phyloP scores from a whole-genome alignment of 2,797 vertebrate genomes.

The Chelon auratus region DNA sequence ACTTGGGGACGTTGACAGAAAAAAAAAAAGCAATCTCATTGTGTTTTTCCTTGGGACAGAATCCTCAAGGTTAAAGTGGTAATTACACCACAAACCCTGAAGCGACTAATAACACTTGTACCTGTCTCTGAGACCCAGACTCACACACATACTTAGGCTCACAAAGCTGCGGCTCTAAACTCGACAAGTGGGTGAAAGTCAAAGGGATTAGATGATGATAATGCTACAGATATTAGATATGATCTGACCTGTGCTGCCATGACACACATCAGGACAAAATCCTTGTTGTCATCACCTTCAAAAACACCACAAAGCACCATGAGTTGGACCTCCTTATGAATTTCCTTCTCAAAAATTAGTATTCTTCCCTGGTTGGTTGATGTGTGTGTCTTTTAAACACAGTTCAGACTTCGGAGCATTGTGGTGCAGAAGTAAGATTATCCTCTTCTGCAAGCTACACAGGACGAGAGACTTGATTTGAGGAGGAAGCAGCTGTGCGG shows the following conservation, averaged over 20 bases:
- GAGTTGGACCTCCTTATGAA: constrained; percentile 7
- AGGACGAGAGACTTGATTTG: constrained; percentile 74
- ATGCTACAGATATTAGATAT: constrained; percentile 49
- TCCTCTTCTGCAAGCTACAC: constrained; percentile 66
- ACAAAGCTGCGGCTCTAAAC: constrained; percentile 18
- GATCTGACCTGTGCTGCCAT: constrained; percentile 17
- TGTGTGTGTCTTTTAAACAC: constrained; percentile 42
- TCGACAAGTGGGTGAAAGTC: constrained; percentile 48
- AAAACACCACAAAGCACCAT: neutral
- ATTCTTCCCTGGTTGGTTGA: constrained; percentile 18
- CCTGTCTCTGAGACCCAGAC: constrained; percentile 30
- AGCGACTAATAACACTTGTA: constrained; percentile 27
- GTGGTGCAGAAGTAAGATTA: constrained; percentile 70
- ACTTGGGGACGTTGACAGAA: constrained; percentile 19
- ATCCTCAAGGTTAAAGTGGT: constrained; percentile 52
- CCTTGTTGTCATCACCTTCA: constrained; percentile 29
- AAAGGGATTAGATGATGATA: constrained; percentile 63
- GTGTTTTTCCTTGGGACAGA: constrained; percentile 33
- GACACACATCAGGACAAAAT: constrained; percentile 52
- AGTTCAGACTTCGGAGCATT: constrained; percentile 66
- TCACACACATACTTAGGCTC: constrained; percentile 1
- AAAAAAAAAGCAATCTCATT: constrained; percentile 38
- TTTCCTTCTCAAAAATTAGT: constrained; percentile 38
- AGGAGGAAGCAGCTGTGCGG: constrained; percentile 83
- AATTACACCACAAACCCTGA: constrained; percentile 44